Evolutionary conservation across 2,113 vertebrate species (phyloP), one percentile per base, ranked within the genome.

Genomic region (Mugil cephalus): DNA sequence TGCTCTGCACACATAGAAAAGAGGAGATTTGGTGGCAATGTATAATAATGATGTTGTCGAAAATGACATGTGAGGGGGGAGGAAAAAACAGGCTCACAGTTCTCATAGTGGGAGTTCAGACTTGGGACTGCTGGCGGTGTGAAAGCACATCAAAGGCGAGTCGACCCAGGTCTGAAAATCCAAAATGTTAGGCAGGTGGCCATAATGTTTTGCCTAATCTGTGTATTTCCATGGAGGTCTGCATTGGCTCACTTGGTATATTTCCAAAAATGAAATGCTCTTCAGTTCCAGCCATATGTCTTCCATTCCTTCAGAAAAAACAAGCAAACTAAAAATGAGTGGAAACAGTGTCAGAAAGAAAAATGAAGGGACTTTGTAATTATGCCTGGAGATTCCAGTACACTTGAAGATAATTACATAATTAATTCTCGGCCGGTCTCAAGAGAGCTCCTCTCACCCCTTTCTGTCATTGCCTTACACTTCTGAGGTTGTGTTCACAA

Each of bases 331-430:
- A 79, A 74, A 83, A 88, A 87, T 78, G 87, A 78, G 52, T 69
- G 74, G 56, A 71, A 71, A 78, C 53, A 72, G 61, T 79, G 64
- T 68, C 75, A 81, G 64, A 73, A 74, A 72, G 67, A 81, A 89
- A 87, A 88, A 88, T 84, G 70, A 91, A 90, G 80, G 79, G 70
- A 56, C 72, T 85, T 78, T 83, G 76, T 88, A 89, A 90, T 91
- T 91, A 91, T 52, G 67, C 62, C 69, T 75, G 71, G 56, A 84
- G 69, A 89, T 72, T 85, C 69, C 69, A 82, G 58, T 69, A 77
- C 21, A 63, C 80, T 77, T 75, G 47, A 74, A 81, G 73, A 88
- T 93, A 91, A 91, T 91, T 88, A 85, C 82, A 73, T 83, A 87
- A 88, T 91, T 87, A 90, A 91, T 88, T 77, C 79, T 87, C 65